These are phyloP conservation scores for Bedellia somnulentella DNA, from an alignment of 2,888 invertebrate species.

Conservation along the genomic window DNA sequence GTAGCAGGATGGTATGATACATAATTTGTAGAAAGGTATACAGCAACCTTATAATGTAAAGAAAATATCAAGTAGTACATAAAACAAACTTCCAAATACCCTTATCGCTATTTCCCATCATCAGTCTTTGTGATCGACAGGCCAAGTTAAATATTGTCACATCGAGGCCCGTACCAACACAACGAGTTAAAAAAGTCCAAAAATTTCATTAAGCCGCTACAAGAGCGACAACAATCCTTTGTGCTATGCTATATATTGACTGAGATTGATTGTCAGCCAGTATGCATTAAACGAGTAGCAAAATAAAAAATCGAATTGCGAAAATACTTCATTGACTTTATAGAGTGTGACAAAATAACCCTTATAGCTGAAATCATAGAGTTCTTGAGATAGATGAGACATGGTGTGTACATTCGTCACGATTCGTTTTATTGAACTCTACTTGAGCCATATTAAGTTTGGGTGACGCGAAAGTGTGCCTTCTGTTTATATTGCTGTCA, in stretches of 20 bases:
- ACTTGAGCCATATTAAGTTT: conserved; percentile 32
- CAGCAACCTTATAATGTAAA: too few relatives aligned
- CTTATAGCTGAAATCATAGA: too few relatives aligned
- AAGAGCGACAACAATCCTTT: conserved; percentile 41
- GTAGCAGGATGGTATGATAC: too few relatives aligned
- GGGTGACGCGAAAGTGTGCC: conserved; percentile 19
- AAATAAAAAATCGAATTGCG: too few relatives aligned
- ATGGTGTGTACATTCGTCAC: conserved; percentile 40
- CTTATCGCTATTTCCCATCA: too few relatives aligned
- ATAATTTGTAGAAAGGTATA: too few relatives aligned
- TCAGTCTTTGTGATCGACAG: background rate
- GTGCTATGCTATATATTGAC: conserved; percentile 50
- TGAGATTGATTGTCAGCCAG: conserved; percentile 55
- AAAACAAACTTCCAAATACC: too few relatives aligned
- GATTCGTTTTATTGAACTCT: conserved; percentile 42
- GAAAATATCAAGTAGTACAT: too few relatives aligned
- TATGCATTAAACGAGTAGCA: conserved; percentile 49
- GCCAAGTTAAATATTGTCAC: conserved; percentile 3
- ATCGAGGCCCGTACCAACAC: background rate
- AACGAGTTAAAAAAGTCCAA: conserved; percentile 18
- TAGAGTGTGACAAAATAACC: too few relatives aligned
- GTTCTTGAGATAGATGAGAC: too few relatives aligned
- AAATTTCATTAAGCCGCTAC: conserved; percentile 38
- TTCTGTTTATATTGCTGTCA: too few relatives aligned
- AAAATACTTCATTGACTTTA: too few relatives aligned